These are phyloP conservation scores for Pogona vitticeps DNA, from an alignment of 2,113 vertebrate genomes.

Conservation along the genomic window DNA sequence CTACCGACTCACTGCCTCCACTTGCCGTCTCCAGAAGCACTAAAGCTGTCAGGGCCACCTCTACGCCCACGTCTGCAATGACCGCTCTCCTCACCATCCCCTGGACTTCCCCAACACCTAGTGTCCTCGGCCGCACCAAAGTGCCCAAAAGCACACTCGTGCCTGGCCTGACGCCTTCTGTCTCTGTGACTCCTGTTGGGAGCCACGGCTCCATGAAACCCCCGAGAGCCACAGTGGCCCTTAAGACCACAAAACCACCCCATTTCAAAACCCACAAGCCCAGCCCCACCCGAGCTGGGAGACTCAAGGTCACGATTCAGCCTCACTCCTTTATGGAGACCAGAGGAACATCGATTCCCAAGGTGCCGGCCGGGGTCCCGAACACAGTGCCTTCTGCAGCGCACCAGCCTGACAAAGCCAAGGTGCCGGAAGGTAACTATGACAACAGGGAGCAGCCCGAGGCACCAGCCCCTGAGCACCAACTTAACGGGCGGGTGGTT, in stretches of 20 bases:
- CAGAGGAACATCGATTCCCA: neutral
- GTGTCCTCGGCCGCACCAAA: neutral
- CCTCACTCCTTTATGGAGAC: neutral
- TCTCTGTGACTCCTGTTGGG: neutral
- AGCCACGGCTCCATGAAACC: neutral
- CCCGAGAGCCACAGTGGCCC: neutral
- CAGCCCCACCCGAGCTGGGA: slow-evolving; percentile 5
- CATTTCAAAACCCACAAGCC: neutral
- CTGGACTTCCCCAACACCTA: neutral
- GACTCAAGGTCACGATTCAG: slow-evolving; percentile 3
- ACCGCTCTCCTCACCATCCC: neutral
- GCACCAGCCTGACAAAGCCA: neutral
- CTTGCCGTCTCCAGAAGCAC: neutral
- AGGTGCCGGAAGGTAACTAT: neutral
- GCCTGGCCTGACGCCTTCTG: neutral
- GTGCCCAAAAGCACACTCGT: neutral
- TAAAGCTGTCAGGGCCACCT: neutral
- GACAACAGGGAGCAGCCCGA: neutral
- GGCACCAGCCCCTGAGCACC: neutral
- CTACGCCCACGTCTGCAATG: neutral
- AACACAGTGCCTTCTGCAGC: neutral
- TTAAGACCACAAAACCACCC: neutral
- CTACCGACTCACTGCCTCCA: neutral
- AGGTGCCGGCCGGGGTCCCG: neutral
- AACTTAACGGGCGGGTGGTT: neutral